Base-by-base conservation (phyloP, 2,888 invertebrate species). In the Gandaritis pyraliata region DNA sequence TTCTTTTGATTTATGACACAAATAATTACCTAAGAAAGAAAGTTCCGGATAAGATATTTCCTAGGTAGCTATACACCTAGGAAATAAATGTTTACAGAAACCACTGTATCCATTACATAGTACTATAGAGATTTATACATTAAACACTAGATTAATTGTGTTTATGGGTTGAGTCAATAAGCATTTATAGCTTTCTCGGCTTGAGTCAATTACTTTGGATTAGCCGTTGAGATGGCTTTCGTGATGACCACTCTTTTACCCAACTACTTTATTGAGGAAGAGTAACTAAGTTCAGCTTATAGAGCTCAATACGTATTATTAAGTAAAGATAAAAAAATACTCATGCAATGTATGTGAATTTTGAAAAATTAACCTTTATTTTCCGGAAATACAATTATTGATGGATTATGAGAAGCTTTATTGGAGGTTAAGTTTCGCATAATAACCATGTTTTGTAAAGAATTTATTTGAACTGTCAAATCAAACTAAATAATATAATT, bases 91-190 rank as follows among this genome's bases (percentile, higher is more conserved):
- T 39, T 48, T 7, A 11, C 38, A 45, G 54, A 61, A 62, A 50
- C 53, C 36, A 41, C 33, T 39, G 29, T 45, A 8, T 38, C 38
- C 33, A 46, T 46, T 46, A 46, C 38, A 29, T 39, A 55, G 15
- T 46, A 16, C 47, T 47, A 61, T 55, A 61, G 41, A 62, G 43
- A 58, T 52, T 58, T 64, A 68, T 58, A 68, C 64, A 75, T 72
- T 72, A 67, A 64, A 66, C 54, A 64, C 65, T 72, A 74, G 79
- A 87, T 85, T 87, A 87, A 87, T 87, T 87, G 83, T 78, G 73
- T 89, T 89, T 89, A 90, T 88, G 84, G 81, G 83, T 75, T 78
- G 76, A 83, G 81, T 82, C 88, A 89, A 90, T 89, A 88, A 80
- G 75, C 72, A 81, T 90, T 90, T 87, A 90, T 87, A 71, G 83